Base-by-base conservation (phyloP, 2,113 vertebrate species). In the Isichthys henryi region DNA sequence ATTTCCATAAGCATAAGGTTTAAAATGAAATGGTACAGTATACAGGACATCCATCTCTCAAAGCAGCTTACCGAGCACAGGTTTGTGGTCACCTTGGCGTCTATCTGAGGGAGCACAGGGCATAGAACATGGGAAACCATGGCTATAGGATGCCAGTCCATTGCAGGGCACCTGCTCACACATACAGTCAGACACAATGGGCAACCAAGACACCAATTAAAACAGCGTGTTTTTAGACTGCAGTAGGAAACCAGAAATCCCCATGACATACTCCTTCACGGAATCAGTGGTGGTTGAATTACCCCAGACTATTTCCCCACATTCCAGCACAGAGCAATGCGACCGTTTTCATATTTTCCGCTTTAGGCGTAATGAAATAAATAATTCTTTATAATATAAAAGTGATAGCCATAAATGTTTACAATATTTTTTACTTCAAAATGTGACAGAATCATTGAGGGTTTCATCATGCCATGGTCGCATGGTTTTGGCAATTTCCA, bases 321-420 rank as follows among this genome's bases (percentile, higher is more conserved):
- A 19, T 80, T 43, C 35, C 74, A 80, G 17, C 31, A 1, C 19
- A 43, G 15, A 35, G 74, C 35, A 80, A 70, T 70, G 10, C 27
- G 27, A 80, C 74, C 74, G 39, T 80, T 80, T 80, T 80, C 74
- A 80, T 80, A 80, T 80, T 80, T 80, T 80, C 31, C 74, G 74
- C 74, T 43, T 80, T 19, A 80, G 31, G 35, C 17, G 17, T 43
- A 43, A 80, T 17, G 31, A 80, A 43, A 80, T 77, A 15, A 77
- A 77, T 5, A 70, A 31, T 66, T 31, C n/a, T 66, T 66, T 66
- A 13, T 4, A 31, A 66, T 66, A 66, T 27, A 31, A 66, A 39
- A 77, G 31, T n/a, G 4, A 77, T 15, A 39, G 31, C 2, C 31
- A 77, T 39, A 43, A 39, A 77, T 19, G 15, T 66, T 3, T 66